These are phyloP conservation scores for Petrolisthes cinctipes DNA, from an alignment of 2,888 invertebrate species.

Conservation along the genomic window DNA sequence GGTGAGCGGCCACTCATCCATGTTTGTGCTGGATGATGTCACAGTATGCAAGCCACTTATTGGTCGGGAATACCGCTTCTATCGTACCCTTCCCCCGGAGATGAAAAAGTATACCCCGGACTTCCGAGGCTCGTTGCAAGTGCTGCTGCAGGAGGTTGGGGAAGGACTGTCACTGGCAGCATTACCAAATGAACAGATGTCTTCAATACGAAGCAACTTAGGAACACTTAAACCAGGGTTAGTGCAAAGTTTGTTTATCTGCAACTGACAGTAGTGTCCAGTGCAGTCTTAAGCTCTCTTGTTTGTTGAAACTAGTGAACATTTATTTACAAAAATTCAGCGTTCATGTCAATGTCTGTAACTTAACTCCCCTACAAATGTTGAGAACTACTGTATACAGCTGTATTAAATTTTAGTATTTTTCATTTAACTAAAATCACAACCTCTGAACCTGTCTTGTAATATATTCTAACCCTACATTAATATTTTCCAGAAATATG, in stretches of 20 bases:
- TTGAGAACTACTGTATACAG: no score
- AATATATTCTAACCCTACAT: no score
- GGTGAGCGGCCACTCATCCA: constrained; percentile 74
- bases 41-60: constrained; percentile 75
- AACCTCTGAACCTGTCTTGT: no score
- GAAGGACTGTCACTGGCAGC: constrained; percentile 62
- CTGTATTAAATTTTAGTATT: no score
- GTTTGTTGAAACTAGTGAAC: no score
- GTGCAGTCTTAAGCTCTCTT: no score
- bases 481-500: no score
- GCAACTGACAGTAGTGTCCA: no score
- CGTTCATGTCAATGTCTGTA: no score
- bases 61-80: constrained; percentile 73
- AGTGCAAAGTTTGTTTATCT: not conserved
- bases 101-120: constrained; percentile 73
- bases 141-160: constrained; percentile 66
- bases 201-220: constrained; percentile 43
- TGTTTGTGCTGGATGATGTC: constrained; percentile 72
- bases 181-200: constrained; percentile 62
- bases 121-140: constrained; percentile 72
- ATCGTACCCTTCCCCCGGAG: constrained; percentile 73
- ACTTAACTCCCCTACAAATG: no score
- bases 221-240: constrained; percentile 56
- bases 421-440: no score
- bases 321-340: no score